Conservation (phyloP, 2,888 invertebrate genomes). For the Archips crataeganus region DNA sequence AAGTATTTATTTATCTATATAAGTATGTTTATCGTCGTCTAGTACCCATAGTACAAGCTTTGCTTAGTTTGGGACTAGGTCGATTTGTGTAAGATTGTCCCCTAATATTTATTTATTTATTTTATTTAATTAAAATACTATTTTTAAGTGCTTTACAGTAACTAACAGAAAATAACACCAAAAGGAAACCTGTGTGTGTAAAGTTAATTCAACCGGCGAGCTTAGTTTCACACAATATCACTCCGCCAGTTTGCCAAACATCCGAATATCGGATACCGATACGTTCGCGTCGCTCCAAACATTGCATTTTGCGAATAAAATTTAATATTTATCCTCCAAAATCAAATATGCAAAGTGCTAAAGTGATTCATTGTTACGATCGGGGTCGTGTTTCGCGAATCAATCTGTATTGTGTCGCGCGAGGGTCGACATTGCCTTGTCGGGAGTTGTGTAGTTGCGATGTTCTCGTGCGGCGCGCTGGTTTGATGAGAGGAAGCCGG, state of each 20-base stretch:
- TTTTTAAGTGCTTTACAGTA: no score
- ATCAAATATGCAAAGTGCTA: slow-evolving; percentile 42
- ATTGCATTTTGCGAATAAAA: slow-evolving; percentile 37
- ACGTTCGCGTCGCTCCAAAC: slow-evolving; percentile 21
- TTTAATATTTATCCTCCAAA: slow-evolving; percentile 40
- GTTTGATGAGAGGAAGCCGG: slow-evolving; percentile 60
- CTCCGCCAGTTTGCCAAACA: slow-evolving; percentile 24
- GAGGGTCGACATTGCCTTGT: slow-evolving; percentile 40
- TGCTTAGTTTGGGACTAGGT: no score
- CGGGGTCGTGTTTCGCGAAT: neutral
- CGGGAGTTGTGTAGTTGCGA: slow-evolving; percentile 38
- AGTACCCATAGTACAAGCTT: no score
- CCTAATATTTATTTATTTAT: no score
- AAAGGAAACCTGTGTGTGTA: neutral
- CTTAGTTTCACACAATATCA: slow-evolving; percentile 14
- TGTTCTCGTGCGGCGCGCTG: slow-evolving; percentile 10
- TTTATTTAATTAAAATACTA: no score
- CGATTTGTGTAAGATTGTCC: no score
- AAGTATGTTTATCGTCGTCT: no score
- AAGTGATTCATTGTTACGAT: slow-evolving; percentile 18
- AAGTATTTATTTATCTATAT: no score
- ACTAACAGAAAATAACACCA: neutral
- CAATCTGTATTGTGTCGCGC: neutral
- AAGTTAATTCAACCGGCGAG: neutral
- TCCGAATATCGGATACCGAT: slow-evolving; percentile 33